Evolutionary conservation across 37 sponge, comb jelly and placozoan species (phyloP), one percentile per base, ranked within the genome.

Genomic region (Beroe ovata): DNA sequence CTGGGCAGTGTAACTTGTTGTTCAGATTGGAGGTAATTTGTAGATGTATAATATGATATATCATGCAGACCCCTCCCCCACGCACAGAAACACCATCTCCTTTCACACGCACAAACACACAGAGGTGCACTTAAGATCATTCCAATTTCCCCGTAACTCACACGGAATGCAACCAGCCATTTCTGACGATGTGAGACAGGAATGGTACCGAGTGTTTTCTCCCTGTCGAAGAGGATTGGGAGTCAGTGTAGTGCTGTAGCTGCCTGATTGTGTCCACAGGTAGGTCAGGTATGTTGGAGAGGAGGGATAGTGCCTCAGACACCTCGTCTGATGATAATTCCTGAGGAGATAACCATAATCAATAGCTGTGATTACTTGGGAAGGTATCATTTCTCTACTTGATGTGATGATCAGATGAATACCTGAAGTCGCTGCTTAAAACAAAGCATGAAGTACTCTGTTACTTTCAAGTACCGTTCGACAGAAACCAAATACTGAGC

Each of bases 101-200:
- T n/a, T n/a, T n/a, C n/a, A n/a, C n/a, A n/a, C n/a, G n/a, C n/a
- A n/a, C n/a, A n/a, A n/a, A n/a, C n/a, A n/a, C n/a, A n/a, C n/a
- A n/a, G n/a, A n/a, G n/a, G n/a, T n/a, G n/a, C n/a, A n/a, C n/a
- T n/a, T n/a, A n/a, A n/a, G n/a, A n/a, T n/a, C n/a, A n/a, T n/a
- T n/a, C n/a, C n/a, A n/a, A n/a, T n/a, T n/a, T n/a, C n/a, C n/a
- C n/a, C n/a, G n/a, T n/a, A 47, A 66, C 69, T 66, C 34, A 66
- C 69, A 30, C 69, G 36, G 69, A 66, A 66, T 66, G 69, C 30
- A 77, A 41, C 54, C 84, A 77, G 84, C 23, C 14, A 40, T 42
- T 77, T 40, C 54, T 19, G 25, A 42, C 42, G 33, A 42, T 42
- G 47, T 42, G 84, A 39, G 84, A 38, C 54, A 77, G 84, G 54